Evolutionary conservation across 2,888 invertebrate genomes (phyloP).

Genomic region (Phalera bucephala): DNA sequence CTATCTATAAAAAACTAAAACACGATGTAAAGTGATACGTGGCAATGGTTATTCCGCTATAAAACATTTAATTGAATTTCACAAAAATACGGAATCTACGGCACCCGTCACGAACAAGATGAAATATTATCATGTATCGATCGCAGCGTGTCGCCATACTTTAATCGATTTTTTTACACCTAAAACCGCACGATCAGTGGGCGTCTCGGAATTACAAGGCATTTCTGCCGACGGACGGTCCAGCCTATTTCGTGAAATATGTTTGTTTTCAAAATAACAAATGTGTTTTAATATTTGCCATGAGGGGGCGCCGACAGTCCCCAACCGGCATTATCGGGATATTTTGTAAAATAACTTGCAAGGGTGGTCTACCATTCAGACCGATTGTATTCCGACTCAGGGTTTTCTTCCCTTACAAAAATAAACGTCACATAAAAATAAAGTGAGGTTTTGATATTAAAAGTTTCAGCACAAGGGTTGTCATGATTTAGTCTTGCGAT

Average conservation of each 20-base stretch:
- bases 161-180: constrained; percentile 83
- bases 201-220: constrained; percentile 75
- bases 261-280: constrained; percentile 74
- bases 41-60: constrained; percentile 62
- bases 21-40: constrained; percentile 68
- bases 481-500: constrained; percentile 58
- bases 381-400: constrained; percentile 36
- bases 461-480: constrained; percentile 26
- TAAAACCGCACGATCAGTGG: constrained; percentile 77
- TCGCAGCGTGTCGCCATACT: constrained; percentile 80
- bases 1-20: constrained; percentile 50
- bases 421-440: constrained; percentile 21
- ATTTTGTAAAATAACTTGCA: constrained; percentile 65
- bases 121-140: constrained; percentile 80
- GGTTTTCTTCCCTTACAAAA: constrained; percentile 22
- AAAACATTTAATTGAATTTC: constrained; percentile 78
- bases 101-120: constrained; percentile 65
- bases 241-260: constrained; percentile 73
- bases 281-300: constrained; percentile 58
- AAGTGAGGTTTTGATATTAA: constrained; percentile 18
- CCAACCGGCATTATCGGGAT: constrained; percentile 54
- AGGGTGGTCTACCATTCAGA: constrained; percentile 61
- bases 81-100: constrained; percentile 72
- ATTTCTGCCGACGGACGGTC: constrained; percentile 68
- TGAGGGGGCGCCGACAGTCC: constrained; percentile 48